Percentiles rank a stretch among this genome's conserved stretches.
Conservation (phyloP, 1,140 invertebrate genomes). For the Sarcophaga bullata region DNA sequence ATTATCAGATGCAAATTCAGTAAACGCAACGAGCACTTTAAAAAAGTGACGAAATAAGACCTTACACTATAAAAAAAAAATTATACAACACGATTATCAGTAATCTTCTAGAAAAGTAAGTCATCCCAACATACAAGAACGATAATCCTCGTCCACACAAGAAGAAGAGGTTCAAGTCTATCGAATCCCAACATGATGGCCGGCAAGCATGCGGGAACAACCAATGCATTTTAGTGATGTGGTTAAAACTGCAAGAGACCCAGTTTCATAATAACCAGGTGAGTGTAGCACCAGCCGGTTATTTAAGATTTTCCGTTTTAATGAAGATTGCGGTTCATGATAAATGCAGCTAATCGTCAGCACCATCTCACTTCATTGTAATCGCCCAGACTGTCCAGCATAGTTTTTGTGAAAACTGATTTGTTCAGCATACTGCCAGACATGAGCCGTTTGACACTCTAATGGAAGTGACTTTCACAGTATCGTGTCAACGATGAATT, state of each 20-base stretch:
- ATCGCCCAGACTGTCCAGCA: conserved; percentile 93
- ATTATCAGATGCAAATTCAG: too few relatives aligned
- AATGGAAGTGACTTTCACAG: conserved; percentile 96
- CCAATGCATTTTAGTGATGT: not conserved
- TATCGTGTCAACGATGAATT: conserved; percentile 92
- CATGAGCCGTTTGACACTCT: conserved; percentile 93
- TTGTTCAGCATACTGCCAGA: conserved; percentile 92
- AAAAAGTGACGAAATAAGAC: too few relatives aligned
- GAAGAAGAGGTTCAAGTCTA: not conserved
- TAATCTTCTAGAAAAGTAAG: not conserved
- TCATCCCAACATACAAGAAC: not conserved
- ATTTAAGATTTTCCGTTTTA: conserved; percentile 89
- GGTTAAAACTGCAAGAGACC: not conserved
- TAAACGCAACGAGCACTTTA: too few relatives aligned
- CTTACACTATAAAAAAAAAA: too few relatives aligned
- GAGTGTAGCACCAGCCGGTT: conserved; percentile 94
- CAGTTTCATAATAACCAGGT: conserved; percentile 70
- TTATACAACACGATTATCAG: too few relatives aligned
- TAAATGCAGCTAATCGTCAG: conserved; percentile 90
- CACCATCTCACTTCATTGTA: conserved; percentile 96
- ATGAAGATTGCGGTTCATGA: conserved; percentile 93
- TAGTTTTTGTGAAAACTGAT: conserved; percentile 96
- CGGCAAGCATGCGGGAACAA: not conserved
- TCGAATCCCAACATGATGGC: not conserved
- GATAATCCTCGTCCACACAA: not conserved